phyloP scores from a whole-genome alignment of 1,140 invertebrate genomes.

The Zaprionus vittiger region DNA sequence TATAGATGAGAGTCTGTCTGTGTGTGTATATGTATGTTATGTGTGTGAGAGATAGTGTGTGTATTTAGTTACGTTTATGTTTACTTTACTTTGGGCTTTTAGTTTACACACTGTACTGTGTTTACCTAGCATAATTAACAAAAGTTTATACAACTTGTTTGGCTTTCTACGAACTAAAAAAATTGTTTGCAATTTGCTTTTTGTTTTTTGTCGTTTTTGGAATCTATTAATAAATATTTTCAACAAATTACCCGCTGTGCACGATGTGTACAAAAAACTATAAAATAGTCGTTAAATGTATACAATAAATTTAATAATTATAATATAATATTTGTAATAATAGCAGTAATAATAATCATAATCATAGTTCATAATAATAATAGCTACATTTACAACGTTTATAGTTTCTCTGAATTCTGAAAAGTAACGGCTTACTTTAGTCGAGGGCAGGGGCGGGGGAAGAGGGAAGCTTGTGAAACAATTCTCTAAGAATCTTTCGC shows the following conservation, averaged over 20 bases:
- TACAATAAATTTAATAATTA: conserved; percentile 50
- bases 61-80: background rate
- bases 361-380: conserved; percentile 40
- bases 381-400: conserved; percentile 48
- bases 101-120: conserved; percentile 36
- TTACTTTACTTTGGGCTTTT: conserved; percentile 59
- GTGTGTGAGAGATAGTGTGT: conserved; percentile 6
- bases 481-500: conserved; percentile 74
- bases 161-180: conserved; percentile 66
- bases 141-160: conserved; percentile 72
- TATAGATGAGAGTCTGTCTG: conserved; percentile 23
- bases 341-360: conserved; percentile 27
- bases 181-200: conserved; percentile 29
- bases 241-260: conserved; percentile 69
- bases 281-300: background rate
- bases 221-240: conserved; percentile 75
- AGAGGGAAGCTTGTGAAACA: conserved; percentile 56
- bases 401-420: conserved; percentile 59
- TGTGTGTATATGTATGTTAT: conserved; percentile 17
- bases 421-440: conserved; percentile 69
- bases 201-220: conserved; percentile 36
- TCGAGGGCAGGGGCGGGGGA: conserved; percentile 16
- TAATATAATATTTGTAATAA: conserved; percentile 54
- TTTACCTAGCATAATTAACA: conserved; percentile 74
- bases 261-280: conserved; percentile 39